phyloP scores from a whole-genome alignment of 1,140 invertebrate genomes.

The Schlechtendalia chinensis region DNA sequence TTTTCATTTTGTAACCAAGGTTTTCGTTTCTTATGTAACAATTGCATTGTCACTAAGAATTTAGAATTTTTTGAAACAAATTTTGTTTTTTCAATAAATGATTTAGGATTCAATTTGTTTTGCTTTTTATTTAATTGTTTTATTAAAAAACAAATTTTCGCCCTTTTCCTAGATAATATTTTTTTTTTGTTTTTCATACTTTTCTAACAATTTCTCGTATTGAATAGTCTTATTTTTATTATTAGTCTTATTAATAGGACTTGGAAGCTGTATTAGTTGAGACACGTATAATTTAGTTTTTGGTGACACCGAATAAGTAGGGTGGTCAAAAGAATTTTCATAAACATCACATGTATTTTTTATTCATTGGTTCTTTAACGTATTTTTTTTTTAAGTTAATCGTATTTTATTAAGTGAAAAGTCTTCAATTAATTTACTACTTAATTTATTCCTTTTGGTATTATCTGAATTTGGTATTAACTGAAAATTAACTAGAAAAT shows the following conservation, averaged over 20 bases:
- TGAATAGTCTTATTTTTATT: background rate
- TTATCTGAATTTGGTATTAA: no score
- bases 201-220: background rate
- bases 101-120: background rate
- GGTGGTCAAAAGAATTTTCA: background rate
- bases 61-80: background rate
- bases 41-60: slow-evolving; percentile 4
- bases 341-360: background rate
- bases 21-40: background rate
- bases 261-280: background rate
- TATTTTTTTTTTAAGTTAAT: background rate
- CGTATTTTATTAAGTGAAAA: background rate
- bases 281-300: slow-evolving; percentile 2
- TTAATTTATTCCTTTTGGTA: background rate
- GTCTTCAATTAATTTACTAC: slow-evolving; percentile 3
- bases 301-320: background rate
- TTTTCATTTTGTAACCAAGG: slow-evolving; percentile 50
- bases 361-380: background rate
- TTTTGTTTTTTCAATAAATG: slow-evolving; percentile 11
- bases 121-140: background rate
- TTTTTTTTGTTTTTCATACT: background rate
- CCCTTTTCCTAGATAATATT: background rate
- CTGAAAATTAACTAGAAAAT: no score
- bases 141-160: background rate
- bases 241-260: background rate